A percentile compares a stretch with the other conserved stretches of the same genome.
Conservation (phyloP, 1,140 invertebrate species). For the Babylonia areolata region DNA sequence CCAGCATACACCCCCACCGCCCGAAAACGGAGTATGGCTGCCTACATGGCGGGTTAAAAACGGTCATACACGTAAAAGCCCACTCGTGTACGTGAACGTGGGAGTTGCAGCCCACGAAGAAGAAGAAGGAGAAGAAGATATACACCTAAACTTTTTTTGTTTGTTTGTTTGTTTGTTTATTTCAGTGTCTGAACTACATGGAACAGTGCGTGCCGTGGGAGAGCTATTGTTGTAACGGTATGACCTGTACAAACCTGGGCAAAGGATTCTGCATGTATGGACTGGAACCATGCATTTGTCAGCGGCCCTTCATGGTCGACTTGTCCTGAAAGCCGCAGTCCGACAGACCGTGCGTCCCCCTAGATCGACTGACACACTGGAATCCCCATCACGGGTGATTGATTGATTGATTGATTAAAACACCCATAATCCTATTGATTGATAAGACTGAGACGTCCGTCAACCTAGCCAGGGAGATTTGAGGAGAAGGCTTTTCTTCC, state of each 20-base stretch:
- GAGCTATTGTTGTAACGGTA: conserved; percentile 41
- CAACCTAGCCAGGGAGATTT: too few relatives aligned
- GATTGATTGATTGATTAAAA: too few relatives aligned
- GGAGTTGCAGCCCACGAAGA: background rate
- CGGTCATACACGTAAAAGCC: background rate
- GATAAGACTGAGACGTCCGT: too few relatives aligned
- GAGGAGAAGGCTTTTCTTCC: too few relatives aligned
- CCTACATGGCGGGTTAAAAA: background rate
- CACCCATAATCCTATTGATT: too few relatives aligned
- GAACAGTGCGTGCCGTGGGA: conserved; percentile 43
- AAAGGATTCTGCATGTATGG: conserved; percentile 51
- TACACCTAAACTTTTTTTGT: too few relatives aligned
- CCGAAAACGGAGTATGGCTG: too few relatives aligned
- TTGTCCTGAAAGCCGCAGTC: conserved; percentile 7
- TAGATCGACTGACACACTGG: too few relatives aligned
- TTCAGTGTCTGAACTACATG: conserved; percentile 46
- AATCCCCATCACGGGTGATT: too few relatives aligned
- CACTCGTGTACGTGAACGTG: background rate
- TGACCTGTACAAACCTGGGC: conserved; percentile 45
- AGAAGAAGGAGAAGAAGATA: too few relatives aligned
- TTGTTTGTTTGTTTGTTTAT: background rate
- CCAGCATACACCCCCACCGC: too few relatives aligned
- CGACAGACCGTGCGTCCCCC: background rate
- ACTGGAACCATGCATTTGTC: conserved; percentile 48
- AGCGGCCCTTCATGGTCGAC: conserved; percentile 25